phyloP scores from a whole-genome alignment of 2,888 invertebrate genomes.

The Sepioteuthis lessoniana region DNA sequence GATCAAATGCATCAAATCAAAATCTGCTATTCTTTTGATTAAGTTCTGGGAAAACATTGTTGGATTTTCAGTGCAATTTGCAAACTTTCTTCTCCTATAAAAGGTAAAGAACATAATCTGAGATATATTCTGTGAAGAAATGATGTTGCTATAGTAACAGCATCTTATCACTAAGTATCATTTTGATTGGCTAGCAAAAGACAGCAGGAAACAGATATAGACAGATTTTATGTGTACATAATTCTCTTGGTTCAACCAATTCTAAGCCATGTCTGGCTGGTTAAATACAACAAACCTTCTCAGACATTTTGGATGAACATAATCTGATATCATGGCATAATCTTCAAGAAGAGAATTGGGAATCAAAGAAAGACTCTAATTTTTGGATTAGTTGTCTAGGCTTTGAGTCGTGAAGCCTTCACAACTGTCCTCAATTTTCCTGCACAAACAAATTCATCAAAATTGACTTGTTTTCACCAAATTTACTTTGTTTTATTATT shows the following conservation, averaged over 20 bases:
- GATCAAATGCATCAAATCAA: not conserved
- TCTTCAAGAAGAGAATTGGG: not conserved
- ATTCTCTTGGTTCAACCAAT: not conserved
- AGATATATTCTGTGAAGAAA: not conserved
- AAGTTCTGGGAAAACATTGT: not conserved
- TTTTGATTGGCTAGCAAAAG: not conserved
- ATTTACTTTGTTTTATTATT: not conserved
- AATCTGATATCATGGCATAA: not conserved
- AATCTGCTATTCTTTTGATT: not conserved
- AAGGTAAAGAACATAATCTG: not conserved
- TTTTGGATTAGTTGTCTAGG: not conserved
- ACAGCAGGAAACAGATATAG: not conserved
- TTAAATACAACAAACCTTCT: not conserved
- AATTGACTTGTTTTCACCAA: too few relatives aligned
- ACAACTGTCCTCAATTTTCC: not conserved
- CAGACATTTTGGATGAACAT: slow-evolving; percentile 1
- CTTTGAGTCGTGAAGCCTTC: not conserved
- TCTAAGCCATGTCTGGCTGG: not conserved
- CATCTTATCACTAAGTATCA: not conserved
- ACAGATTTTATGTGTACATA: not conserved
- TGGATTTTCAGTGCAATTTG: not conserved
- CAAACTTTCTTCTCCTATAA: not conserved
- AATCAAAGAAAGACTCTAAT: not conserved
- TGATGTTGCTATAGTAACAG: not conserved
- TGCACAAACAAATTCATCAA: not conserved